These are phyloP conservation scores for Orchestia grillus DNA, from an alignment of 1,140 invertebrate genomes.

Conservation along the genomic window DNA sequence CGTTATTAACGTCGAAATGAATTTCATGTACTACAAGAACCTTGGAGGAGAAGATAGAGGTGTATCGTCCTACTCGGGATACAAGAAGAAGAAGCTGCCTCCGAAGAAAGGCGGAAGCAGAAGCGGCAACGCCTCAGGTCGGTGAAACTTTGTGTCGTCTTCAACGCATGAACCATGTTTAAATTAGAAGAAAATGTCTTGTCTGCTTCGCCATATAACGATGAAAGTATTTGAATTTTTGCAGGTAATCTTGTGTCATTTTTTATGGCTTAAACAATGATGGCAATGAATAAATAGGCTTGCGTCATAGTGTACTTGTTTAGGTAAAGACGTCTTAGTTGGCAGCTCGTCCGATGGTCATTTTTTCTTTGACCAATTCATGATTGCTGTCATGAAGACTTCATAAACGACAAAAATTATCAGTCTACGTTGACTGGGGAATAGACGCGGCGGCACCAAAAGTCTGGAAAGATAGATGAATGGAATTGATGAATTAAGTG, in stretches of 20 bases:
- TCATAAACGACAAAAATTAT: too few species aligned
- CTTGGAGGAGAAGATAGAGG: neutral
- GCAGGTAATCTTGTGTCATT: neutral
- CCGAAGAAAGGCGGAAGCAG: neutral
- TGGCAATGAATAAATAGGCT: neutral
- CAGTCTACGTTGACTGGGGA: too few species aligned
- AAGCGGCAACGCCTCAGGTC: neutral
- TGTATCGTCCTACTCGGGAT: neutral
- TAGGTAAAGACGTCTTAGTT: too few species aligned
- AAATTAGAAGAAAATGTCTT: neutral
- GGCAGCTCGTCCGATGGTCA: too few species aligned
- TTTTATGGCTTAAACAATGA: neutral
- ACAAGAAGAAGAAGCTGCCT: slow-evolving; percentile 17
- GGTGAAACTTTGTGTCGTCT: neutral
- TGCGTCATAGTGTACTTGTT: too few species aligned
- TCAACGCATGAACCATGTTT: neutral
- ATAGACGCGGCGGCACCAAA: too few species aligned
- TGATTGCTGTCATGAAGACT: too few species aligned
- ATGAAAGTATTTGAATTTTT: neutral
- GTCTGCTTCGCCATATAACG: neutral
- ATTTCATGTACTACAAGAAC: slow-evolving; percentile 41
- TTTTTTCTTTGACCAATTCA: too few species aligned
- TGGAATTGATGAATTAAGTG: too few species aligned
- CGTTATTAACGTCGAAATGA: neutral
- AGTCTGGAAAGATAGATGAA: too few species aligned